These are phyloP conservation scores for Dryocosmus kuriphilus DNA, from an alignment of 2,888 invertebrate genomes.

Conservation along the genomic window DNA sequence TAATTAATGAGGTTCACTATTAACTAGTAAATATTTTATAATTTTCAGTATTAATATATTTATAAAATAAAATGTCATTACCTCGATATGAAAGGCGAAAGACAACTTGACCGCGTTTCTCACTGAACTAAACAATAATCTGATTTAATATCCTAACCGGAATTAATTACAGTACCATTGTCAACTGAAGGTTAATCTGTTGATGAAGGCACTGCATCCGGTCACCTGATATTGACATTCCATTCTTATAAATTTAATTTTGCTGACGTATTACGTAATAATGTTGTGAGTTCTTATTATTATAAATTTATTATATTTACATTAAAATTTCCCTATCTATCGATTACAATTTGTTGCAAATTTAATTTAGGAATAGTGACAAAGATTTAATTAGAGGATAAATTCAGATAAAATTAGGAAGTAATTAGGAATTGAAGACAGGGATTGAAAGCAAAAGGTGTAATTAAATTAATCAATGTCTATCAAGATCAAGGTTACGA, in stretches of 20 bases:
- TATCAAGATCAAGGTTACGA: constrained; percentile 36
- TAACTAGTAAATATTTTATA: too few species aligned
- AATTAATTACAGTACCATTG: constrained; percentile 14
- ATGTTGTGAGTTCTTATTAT: too few species aligned
- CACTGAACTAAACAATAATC: not conserved
- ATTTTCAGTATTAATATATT: too few species aligned
- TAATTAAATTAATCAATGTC: constrained; percentile 42
- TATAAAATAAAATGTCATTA: too few species aligned
- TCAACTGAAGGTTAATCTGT: constrained; percentile 16
- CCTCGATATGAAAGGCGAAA: too few species aligned
- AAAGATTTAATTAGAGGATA: too few species aligned
- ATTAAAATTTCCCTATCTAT: too few species aligned
- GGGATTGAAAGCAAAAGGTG: constrained; percentile 37
- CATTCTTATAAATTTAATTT: not conserved
- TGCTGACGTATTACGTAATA: too few species aligned
- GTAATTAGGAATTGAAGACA: not conserved
- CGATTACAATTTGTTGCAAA: too few species aligned
- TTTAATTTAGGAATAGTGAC: too few species aligned
- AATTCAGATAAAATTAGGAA: not conserved
- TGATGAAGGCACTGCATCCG: not conserved
- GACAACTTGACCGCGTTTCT: not conserved
- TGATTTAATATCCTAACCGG: constrained; percentile 5
- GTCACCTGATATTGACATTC: constrained; percentile 10
- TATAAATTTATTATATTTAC: too few species aligned
- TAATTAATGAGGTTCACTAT: too few species aligned